Percentiles rank a stretch among this genome's conserved stretches.
Evolutionary conservation across 92 coral and sea anemone genomes (phyloP).

Genomic region (Montipora capitata): DNA sequence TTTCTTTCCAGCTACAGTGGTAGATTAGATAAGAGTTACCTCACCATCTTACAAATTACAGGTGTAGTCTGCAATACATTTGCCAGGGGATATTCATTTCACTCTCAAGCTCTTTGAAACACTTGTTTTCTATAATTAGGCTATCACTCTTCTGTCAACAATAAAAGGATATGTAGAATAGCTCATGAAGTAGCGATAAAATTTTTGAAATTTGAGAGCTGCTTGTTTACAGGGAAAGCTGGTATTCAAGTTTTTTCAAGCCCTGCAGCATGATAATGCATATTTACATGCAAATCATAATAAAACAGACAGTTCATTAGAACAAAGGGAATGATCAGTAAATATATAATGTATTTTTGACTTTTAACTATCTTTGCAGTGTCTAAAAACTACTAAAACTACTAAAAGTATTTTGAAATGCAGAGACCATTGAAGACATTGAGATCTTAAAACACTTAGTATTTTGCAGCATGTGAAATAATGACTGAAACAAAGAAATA

Average conservation of each 20-base stretch:
- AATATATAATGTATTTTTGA: background rate
- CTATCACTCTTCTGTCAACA: constrained; percentile 36
- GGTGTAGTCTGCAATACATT: background rate
- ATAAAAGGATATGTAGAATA: constrained; percentile 5
- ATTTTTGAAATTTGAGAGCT: no score
- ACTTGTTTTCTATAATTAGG: constrained; percentile 24
- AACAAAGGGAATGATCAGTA: no score
- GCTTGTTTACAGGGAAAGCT: constrained; percentile 41
- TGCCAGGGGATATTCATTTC: constrained; percentile 24
- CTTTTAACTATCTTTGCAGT: constrained; percentile 41
- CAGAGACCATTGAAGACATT: constrained; percentile 19
- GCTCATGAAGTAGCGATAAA: background rate
- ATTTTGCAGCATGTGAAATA: no score
- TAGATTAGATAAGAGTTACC: constrained; percentile 27
- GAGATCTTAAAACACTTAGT: background rate
- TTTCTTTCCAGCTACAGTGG: constrained; percentile 22
- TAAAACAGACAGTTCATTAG: constrained; percentile 19
- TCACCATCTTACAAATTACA: constrained; percentile 23
- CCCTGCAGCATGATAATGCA: constrained; percentile 27
- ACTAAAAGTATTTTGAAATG: constrained; percentile 27
- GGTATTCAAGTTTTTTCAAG: constrained; percentile 26
- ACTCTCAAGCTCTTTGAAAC: constrained; percentile 19
- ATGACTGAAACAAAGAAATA: no score
- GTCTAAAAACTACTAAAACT: background rate
- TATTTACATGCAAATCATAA: constrained; percentile 22